Percentiles rank a stretch among this genome's conserved stretches.
These are phyloP conservation scores for Galbula dea DNA, from an alignment of 2,113 vertebrate genomes.

Conservation along the genomic window DNA sequence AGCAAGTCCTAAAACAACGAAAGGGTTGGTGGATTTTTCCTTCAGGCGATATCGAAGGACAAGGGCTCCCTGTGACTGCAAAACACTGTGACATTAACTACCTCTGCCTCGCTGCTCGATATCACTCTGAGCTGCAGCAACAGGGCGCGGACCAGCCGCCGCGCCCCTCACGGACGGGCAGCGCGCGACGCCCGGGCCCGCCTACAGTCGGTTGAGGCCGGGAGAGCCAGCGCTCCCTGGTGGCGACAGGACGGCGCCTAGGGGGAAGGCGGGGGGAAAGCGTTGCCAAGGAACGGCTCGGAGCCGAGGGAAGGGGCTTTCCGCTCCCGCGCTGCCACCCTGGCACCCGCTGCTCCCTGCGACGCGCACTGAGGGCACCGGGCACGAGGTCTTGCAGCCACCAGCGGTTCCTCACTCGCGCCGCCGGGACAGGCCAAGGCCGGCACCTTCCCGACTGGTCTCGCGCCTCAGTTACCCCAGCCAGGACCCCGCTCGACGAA, in stretches of 20 bases:
- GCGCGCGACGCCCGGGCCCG: too few relatives aligned
- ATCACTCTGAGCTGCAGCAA: too few relatives aligned
- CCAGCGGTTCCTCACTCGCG: neutral
- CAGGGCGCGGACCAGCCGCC: neutral
- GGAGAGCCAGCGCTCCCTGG: neutral
- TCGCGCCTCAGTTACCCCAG: neutral
- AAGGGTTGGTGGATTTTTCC: rapidly evolving
- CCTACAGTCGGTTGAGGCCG: neutral
- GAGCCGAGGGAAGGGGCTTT: too few relatives aligned
- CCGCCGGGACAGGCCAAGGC: neutral
- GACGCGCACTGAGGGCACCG: too few relatives aligned
- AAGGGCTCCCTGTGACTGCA: rapidly evolving
- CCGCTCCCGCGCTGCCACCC: neutral
- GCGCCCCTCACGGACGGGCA: neutral
- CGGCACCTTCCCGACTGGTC: neutral
- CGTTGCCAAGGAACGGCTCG: neutral
- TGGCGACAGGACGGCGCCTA: neutral
- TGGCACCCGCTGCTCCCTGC: neutral
- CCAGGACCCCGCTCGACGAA: neutral
- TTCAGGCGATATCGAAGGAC: rapidly evolving
- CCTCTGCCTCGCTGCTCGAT: neutral
- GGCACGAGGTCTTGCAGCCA: neutral
- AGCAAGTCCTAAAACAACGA: rapidly evolving
- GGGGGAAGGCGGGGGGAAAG: neutral
- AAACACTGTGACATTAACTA: too few relatives aligned